These are phyloP conservation scores for Drosophila anomelani DNA, from an alignment of 2,888 invertebrate genomes.

Conservation along the genomic window DNA sequence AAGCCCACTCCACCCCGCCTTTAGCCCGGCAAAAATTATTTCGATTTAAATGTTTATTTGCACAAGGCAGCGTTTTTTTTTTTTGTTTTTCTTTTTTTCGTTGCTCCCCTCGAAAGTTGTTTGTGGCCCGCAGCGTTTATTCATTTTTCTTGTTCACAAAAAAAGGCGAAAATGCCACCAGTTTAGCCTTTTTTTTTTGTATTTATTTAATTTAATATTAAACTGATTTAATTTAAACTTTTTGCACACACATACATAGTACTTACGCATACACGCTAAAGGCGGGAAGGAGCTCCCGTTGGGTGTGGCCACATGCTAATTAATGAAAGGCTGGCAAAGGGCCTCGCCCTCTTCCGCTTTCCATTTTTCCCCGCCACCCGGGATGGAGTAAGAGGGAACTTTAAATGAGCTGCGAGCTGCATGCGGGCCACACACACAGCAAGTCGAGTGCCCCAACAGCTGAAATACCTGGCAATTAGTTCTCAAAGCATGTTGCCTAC, in stretches of 20 bases:
- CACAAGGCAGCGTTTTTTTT: conserved; percentile 43
- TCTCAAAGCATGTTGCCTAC: background rate
- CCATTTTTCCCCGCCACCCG: background rate
- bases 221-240: conserved; percentile 74
- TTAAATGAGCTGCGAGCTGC: conserved; percentile 56
- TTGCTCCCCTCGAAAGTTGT: conserved; percentile 22
- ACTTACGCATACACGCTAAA: background rate
- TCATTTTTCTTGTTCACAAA: conserved; percentile 46
- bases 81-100: too few relatives aligned
- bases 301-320: conserved; percentile 77
- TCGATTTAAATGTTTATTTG: conserved; percentile 75
- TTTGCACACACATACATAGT: conserved; percentile 25
- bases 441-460: background rate
- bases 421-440: conserved; percentile 52
- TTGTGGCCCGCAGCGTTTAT: conserved; percentile 68
- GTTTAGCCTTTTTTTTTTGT: conserved; percentile 25
- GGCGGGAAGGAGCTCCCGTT: conserved; percentile 34
- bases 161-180: conserved; percentile 14
- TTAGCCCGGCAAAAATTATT: conserved; percentile 46
- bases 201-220: conserved; percentile 69
- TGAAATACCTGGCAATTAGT: background rate
- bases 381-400: conserved; percentile 6
- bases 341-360: conserved; percentile 36
- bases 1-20: background rate
- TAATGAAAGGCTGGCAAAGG: conserved; percentile 72